phyloP scores from a whole-genome alignment of 2,113 vertebrate genomes.

The Calcarius ornatus region DNA sequence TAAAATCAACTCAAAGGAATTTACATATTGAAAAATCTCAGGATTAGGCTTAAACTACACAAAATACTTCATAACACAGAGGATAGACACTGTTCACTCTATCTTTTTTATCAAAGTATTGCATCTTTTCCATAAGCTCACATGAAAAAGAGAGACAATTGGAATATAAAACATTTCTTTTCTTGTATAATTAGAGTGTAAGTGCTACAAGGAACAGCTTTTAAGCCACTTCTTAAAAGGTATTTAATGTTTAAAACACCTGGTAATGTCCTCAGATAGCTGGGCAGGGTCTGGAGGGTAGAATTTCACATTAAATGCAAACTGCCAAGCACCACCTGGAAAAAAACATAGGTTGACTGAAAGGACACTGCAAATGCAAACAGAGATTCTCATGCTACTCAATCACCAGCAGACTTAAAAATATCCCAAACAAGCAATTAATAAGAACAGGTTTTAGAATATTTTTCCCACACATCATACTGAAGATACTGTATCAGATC shows the following conservation, averaged over 20 bases:
- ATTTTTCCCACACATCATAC: rapidly evolving
- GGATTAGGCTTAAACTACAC: background rate
- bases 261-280: constrained; percentile 95
- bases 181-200: background rate
- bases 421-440: background rate
- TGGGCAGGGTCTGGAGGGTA: constrained; percentile 96
- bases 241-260: constrained; percentile 72
- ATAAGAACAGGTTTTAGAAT: background rate
- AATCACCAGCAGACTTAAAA: background rate
- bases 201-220: background rate
- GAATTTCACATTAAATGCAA: constrained; percentile 98
- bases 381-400: background rate
- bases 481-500: background rate
- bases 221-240: background rate
- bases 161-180: background rate
- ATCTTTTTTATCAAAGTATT: background rate
- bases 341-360: constrained; percentile 21
- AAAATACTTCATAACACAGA: background rate
- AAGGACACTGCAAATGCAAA: background rate
- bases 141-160: background rate
- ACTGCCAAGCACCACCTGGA: constrained; percentile 92
- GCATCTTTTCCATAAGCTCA: background rate
- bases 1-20: background rate
- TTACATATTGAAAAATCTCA: background rate
- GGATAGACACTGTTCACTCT: background rate